Evolutionary conservation across 2,113 vertebrate genomes (phyloP), one percentile per base, ranked within the genome.

Genomic region (Illadopsis cleaveri): DNA sequence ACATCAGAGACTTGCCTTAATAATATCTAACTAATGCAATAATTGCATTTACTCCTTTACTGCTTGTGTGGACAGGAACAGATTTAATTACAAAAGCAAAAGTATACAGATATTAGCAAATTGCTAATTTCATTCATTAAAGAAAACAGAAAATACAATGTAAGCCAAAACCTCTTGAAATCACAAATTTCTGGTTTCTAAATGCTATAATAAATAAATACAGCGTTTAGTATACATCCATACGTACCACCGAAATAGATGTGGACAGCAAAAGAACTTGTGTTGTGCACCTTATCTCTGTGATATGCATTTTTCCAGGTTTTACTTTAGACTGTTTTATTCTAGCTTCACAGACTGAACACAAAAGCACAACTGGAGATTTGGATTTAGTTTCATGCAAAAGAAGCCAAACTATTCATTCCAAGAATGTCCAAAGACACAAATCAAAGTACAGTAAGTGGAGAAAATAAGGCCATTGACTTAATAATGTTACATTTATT

Each of bases 301-400:
- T 25, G 18, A 15, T 22, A 13, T 3, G 47, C 0, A 3, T 28
- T 58, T 78, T 85, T 7, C 4, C 0, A 3, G 14, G 11, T 60
- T 86, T 86, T 47, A 57, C 9, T 57, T 81, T 61, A 61, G 6
- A 45, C 3, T 89, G 20, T n/a, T 81, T 30, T 51, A 51, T 31
- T 45, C 42, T 54, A 68, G 7, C 14, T 89, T 61, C 61, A 60
- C 14, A 51, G 18, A 20, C 15, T 15, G 31, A 81, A 61, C 28
- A 54, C 6, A 69, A 6, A 51, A n/a, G 27, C 2, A 0, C 5
- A 1, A 65, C 54, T 57, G 8, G 12, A 77, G 16, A 65, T 83
- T 27, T 65, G 56, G 22, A 17, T 53, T 53, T 71, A 38, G 10
- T 53, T 86, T 82, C 5, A 53, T 9, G 22, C 11, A 69, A 47